Base-by-base conservation (phyloP, 2,113 vertebrate genomes). In the Antidorcas marsupialis region DNA sequence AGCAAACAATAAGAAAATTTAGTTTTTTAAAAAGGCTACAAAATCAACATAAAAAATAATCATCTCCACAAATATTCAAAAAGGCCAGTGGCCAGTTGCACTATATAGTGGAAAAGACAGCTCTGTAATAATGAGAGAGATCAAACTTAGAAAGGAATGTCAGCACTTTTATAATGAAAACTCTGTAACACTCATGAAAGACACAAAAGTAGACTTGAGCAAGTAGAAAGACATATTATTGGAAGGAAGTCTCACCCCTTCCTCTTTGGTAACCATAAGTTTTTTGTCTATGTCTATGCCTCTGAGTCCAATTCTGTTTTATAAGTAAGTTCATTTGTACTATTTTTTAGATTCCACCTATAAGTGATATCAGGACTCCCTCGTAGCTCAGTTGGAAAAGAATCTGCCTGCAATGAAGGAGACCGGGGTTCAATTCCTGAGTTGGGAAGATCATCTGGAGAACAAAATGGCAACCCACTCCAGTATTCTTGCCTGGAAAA, bases 391-490 rank as follows among this genome's bases (percentile, higher is more conserved):
- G 5, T 23, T 23, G 67, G 19, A 12, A 39, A 71, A 39, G n/a
- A 36, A 71, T 39, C 5, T 39, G 10, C 67, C 67, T 71, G 67
- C 21, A 6, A 13, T 36, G 67, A 19, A 39, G n/a, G 10, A 71
- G n/a, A 71, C n/a, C 5, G 0, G 2, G 19, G 2, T 71, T 39
- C 10, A 5, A 0, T 71, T 71, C n/a, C 67, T 71, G n/a, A 71
- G 67, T 71, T 39, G n/a, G 67, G 19, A 71, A 39, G 67, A 71
- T 39, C 19, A 23, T 5, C n/a, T 39, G 67, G 67, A 23, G 19
- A 71, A 71, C 4, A 11, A 39, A 71, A 39, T 3, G n/a, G 19
- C n/a, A 39, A 71, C 67, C 67, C 10, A 39, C 19, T 71, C n/a
- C 67, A 71, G 19, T 71, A 39, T 71, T 39, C 19, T 23, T 71